These are phyloP conservation scores for Amniataba percoides DNA, from an alignment of 2,797 vertebrate genomes.

Conservation along the genomic window DNA sequence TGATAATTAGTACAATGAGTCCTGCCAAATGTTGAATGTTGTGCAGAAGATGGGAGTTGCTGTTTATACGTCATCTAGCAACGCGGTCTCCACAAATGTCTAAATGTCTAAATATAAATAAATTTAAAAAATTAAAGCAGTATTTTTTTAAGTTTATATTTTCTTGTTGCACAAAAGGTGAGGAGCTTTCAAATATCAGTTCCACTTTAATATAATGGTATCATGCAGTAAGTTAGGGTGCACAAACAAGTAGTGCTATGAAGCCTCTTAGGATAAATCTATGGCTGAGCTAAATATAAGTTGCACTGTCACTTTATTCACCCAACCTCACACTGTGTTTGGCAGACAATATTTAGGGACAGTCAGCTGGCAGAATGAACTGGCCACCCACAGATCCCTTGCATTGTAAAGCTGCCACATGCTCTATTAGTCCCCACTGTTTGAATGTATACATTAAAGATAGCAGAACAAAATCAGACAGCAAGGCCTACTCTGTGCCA, in stretches of 20 bases:
- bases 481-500: slow-evolving; percentile 66
- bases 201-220: not conserved
- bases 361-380: slow-evolving; percentile 71
- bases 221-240: not conserved
- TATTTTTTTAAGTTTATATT: not conserved
- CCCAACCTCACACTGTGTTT: slow-evolving; percentile 61
- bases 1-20: not conserved
- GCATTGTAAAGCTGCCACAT: slow-evolving; percentile 83
- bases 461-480: slow-evolving; percentile 69
- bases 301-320: slow-evolving; percentile 47
- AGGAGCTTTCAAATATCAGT: not conserved
- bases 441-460: slow-evolving; percentile 81
- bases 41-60: not conserved
- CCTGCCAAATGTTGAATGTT: not conserved
- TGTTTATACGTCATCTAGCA: not conserved
- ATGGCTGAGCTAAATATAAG: slow-evolving; percentile 48
- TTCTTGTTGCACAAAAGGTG: not conserved
- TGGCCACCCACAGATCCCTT: slow-evolving; percentile 75
- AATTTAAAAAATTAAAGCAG: too few relatives aligned
- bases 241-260: not conserved
- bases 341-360: slow-evolving; percentile 74
- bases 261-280: slow-evolving; percentile 19
- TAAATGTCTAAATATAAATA: too few relatives aligned
- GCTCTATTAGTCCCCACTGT: slow-evolving; percentile 81
- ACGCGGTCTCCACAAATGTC: too few relatives aligned